Conservation (phyloP, 2,888 invertebrate genomes). For the Machimus atricapillus region DNA sequence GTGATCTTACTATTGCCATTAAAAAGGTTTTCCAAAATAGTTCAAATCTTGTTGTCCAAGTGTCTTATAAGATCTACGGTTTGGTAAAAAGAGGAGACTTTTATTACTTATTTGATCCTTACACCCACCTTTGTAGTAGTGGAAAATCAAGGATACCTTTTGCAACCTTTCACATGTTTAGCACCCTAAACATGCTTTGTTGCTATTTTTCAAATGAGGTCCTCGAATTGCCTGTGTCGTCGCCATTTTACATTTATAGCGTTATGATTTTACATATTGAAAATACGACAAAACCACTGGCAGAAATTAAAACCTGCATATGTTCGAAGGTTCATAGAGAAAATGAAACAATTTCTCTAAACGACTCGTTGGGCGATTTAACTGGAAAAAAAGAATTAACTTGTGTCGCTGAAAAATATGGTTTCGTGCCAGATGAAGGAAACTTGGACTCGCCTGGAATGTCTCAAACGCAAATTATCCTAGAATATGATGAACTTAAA, state of each 20-base stretch:
- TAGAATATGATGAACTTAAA: slow-evolving; percentile 41
- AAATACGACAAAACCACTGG: not conserved
- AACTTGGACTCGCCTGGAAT: slow-evolving; percentile 49
- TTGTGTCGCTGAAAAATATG: slow-evolving; percentile 19
- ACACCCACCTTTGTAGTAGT: slow-evolving; percentile 51
- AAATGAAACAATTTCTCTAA: slow-evolving; percentile 47
- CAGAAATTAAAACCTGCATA: not conserved
- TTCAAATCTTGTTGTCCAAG: slow-evolving; percentile 55
- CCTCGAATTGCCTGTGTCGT: slow-evolving; percentile 53
- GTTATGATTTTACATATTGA: not conserved
- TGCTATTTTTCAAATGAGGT: slow-evolving; percentile 56
- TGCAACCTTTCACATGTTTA: slow-evolving; percentile 57
- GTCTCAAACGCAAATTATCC: slow-evolving; percentile 47
- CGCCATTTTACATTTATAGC: not conserved
- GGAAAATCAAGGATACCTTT: slow-evolving; percentile 40
- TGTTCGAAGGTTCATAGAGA: not conserved
- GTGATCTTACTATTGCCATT: slow-evolving; percentile 53
- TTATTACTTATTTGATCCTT: slow-evolving; percentile 59
- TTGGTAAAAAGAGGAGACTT: slow-evolving; percentile 56
- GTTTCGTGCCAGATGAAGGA: not conserved
- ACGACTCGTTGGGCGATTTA: slow-evolving; percentile 46
- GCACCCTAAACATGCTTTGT: slow-evolving; percentile 53
- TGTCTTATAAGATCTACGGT: slow-evolving; percentile 57
- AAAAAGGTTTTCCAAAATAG: slow-evolving; percentile 49
- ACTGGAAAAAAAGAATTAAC: slow-evolving; percentile 13